Conservation (phyloP, 2,888 invertebrate species). For the Drosophila greeni region DNA sequence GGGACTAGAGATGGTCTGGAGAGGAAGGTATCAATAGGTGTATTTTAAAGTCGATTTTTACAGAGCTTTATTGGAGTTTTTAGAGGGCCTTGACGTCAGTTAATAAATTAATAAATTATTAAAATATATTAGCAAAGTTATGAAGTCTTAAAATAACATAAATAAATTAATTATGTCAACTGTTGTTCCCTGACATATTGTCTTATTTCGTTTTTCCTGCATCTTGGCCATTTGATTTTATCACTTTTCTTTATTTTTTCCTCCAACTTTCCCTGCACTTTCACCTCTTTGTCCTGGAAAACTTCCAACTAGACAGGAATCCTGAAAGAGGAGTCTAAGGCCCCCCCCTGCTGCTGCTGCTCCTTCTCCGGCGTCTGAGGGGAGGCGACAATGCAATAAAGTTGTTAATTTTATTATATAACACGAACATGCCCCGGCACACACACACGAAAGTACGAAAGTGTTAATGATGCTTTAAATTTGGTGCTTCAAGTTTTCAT, state of each 20-base stretch:
- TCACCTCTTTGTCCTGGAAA: neutral
- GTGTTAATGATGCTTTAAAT: constrained; percentile 62
- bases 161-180: too few relatives aligned
- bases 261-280: neutral
- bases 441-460: constrained; percentile 35
- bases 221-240: constrained; percentile 9
- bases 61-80: neutral
- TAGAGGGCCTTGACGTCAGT: neutral
- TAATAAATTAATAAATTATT: neutral
- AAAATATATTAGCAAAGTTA: neutral
- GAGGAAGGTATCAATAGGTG: neutral
- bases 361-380: neutral
- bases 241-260: neutral
- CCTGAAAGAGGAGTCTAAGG: neutral
- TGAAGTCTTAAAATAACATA: neutral
- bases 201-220: neutral
- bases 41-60: neutral
- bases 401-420: constrained; percentile 61
- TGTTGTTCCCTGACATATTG: neutral
- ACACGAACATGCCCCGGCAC: constrained; percentile 25
- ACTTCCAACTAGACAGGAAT: constrained; percentile 3
- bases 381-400: constrained; percentile 53
- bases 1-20: neutral
- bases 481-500: constrained; percentile 56
- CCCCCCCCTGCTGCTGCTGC: neutral